These are phyloP conservation scores for Sylvia borin DNA, from an alignment of 2,797 vertebrate species.

Conservation along the genomic window DNA sequence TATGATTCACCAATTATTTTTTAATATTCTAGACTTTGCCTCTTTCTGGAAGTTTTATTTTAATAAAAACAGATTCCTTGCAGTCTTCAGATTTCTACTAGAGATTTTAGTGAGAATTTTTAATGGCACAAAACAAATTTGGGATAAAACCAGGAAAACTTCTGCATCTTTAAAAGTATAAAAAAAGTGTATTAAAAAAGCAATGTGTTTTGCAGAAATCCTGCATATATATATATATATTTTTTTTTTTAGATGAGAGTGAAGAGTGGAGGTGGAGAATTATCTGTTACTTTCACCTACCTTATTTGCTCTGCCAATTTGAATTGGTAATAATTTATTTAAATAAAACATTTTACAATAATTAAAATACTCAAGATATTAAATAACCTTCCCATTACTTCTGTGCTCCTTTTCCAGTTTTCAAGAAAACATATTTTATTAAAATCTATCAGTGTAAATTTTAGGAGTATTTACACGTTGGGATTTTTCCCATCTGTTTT, in stretches of 20 bases:
- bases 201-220: background rate
- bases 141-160: background rate
- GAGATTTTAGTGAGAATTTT: background rate
- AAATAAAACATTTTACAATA: slow-evolving; percentile 14
- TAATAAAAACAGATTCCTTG: background rate
- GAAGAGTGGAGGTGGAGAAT: background rate
- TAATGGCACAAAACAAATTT: background rate
- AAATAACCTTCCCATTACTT: slow-evolving; percentile 34
- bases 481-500: slow-evolving; percentile 65
- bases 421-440: slow-evolving; percentile 1
- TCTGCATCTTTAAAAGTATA: background rate
- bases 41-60: background rate
- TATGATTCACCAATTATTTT: background rate
- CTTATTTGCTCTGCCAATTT: background rate
- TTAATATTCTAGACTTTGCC: background rate
- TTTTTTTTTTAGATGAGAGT: background rate
- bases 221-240: background rate
- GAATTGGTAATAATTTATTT: slow-evolving; percentile 28
- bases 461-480: slow-evolving; percentile 56
- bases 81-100: background rate
- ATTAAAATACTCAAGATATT: slow-evolving; percentile 22
- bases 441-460: slow-evolving; percentile 49
- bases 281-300: background rate
- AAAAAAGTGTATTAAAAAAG: background rate
- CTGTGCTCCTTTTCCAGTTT: background rate